Percentiles rank a stretch among this genome's conserved stretches.
phyloP scores from a whole-genome alignment of 1,140 invertebrate genomes.

The Diachasma alloeum region DNA sequence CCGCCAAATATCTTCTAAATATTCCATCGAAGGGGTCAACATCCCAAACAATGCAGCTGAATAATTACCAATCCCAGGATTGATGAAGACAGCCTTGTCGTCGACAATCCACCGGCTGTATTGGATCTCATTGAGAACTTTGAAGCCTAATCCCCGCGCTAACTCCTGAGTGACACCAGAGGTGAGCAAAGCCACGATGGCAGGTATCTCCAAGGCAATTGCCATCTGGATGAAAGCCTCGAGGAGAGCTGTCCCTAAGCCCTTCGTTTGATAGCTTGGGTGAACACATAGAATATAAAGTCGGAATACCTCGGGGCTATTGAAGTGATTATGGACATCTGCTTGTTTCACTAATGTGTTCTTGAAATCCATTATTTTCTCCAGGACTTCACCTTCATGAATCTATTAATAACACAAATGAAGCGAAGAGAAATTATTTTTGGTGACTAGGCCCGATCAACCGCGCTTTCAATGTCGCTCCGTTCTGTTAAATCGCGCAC shows the following conservation, averaged over 20 bases:
- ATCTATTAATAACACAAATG: conserved; percentile 23
- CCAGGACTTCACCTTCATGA: conserved; percentile 48
- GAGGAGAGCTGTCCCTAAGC: conserved; percentile 62
- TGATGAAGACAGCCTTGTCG: conserved; percentile 66
- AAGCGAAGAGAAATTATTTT: background rate
- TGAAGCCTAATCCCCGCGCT: conserved; percentile 63
- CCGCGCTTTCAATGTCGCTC: no score
- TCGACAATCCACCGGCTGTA: conserved; percentile 68
- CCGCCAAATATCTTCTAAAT: conserved; percentile 6
- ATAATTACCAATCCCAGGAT: conserved; percentile 69
- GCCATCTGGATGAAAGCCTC: conserved; percentile 61
- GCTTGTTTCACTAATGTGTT: conserved; percentile 52
- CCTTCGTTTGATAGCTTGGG: conserved; percentile 54
- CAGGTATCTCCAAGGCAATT: conserved; percentile 59
- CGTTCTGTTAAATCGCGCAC: no score
- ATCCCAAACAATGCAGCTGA: conserved; percentile 69
- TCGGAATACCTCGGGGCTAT: conserved; percentile 48
- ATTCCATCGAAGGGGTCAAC: background rate
- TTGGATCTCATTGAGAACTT: conserved; percentile 64
- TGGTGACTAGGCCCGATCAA: no score
- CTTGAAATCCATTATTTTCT: conserved; percentile 54
- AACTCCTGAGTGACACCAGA: conserved; percentile 61
- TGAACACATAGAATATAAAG: conserved; percentile 58
- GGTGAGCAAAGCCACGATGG: conserved; percentile 67
- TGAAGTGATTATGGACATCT: conserved; percentile 51